Percentiles rank a stretch among this genome's conserved stretches.
Evolutionary conservation across 2,797 vertebrate genomes (phyloP).

Genomic region (Poeciliopsis turneri): DNA sequence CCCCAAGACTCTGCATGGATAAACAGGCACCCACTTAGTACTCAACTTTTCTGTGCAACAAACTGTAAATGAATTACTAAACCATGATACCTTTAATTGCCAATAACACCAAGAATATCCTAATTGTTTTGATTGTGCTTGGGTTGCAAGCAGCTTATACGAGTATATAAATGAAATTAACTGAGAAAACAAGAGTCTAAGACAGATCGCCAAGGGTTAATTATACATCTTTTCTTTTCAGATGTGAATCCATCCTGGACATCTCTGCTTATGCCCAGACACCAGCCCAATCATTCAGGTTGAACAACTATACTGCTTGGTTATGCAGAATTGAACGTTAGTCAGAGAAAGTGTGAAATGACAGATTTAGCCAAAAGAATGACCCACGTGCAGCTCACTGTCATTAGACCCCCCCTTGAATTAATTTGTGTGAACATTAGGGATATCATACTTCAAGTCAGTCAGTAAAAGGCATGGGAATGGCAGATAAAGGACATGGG

Average conservation of each 20-base stretch:
- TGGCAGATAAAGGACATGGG: slow-evolving; percentile 80
- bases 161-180: slow-evolving; percentile 11
- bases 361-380: slow-evolving; percentile 80
- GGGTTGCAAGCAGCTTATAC: slow-evolving; percentile 13
- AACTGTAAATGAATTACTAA: background rate
- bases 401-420: slow-evolving; percentile 82
- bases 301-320: slow-evolving; percentile 71
- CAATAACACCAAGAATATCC: background rate
- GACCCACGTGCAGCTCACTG: slow-evolving; percentile 81
- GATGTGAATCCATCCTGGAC: slow-evolving; percentile 35
- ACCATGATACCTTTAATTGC: background rate
- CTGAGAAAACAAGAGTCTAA: slow-evolving; percentile 40
- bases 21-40: no score
- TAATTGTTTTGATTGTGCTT: background rate
- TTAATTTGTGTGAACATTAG: slow-evolving; percentile 89
- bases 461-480: slow-evolving; percentile 81
- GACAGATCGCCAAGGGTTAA: slow-evolving; percentile 45
- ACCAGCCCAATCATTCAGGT: slow-evolving; percentile 51
- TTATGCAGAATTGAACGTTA: slow-evolving; percentile 68
- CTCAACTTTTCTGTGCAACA: no score
- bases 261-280: slow-evolving; percentile 35
- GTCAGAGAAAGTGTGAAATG: slow-evolving; percentile 82
- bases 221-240: slow-evolving; percentile 43
- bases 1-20: no score
- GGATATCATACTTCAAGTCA: slow-evolving; percentile 85